Conservation (phyloP, 2,113 vertebrate species). For the Nerophis lumbriciformis region DNA sequence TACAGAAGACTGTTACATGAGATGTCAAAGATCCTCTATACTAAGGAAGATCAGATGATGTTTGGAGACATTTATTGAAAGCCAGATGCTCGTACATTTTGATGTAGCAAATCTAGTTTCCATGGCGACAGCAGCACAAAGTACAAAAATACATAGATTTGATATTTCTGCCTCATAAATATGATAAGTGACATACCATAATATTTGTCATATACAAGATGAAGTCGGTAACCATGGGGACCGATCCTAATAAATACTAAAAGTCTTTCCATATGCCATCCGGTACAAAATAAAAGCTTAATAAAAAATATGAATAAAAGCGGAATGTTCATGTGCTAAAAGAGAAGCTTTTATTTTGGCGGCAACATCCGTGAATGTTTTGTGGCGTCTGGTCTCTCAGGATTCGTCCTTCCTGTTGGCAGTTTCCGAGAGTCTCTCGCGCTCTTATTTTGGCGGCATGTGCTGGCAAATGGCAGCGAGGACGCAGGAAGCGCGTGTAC, state of each 20-base stretch:
- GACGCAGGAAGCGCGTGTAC: slow-evolving; percentile 20
- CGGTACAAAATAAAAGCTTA: too few species aligned
- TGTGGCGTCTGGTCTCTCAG: too few species aligned
- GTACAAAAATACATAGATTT: slow-evolving; percentile 94
- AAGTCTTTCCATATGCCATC: too few species aligned
- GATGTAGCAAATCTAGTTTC: slow-evolving; percentile 64
- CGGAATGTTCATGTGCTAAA: not conserved
- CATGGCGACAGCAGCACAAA: slow-evolving; percentile 87
- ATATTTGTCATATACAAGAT: slow-evolving; percentile 61
- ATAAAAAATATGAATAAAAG: not conserved
- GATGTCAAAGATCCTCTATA: too few species aligned
- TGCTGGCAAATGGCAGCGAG: not conserved
- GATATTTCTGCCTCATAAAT: slow-evolving; percentile 81
- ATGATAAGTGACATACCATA: slow-evolving; percentile 63
- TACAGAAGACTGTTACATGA: too few species aligned
- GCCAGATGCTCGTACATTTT: too few species aligned
- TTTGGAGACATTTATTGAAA: too few species aligned
- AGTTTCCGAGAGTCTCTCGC: not conserved
- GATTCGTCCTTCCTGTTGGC: too few species aligned
- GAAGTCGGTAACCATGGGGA: slow-evolving; percentile 1
- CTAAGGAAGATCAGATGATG: too few species aligned
- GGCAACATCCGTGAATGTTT: not conserved
- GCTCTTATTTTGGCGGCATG: not conserved
- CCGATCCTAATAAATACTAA: too few species aligned
- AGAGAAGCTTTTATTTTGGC: not conserved